Evolutionary conservation across 2,113 vertebrate species (phyloP).

Genomic region (Calypte anna): DNA sequence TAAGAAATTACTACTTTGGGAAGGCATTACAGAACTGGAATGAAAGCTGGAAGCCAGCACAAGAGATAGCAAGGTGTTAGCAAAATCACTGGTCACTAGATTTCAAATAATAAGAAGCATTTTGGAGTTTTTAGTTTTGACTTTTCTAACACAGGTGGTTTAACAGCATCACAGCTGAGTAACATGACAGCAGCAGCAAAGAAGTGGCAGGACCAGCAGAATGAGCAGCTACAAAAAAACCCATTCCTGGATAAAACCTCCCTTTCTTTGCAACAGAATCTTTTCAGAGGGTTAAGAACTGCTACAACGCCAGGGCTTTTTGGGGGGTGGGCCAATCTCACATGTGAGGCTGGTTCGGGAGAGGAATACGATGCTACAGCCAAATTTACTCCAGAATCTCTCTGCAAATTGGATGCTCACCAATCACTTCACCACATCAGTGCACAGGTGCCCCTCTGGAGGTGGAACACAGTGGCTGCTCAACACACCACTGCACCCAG

Average conservation of each 20-base stretch:
- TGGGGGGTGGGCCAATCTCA: not conserved
- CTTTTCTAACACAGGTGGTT: not conserved
- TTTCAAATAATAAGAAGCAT: not conserved
- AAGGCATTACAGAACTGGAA: not conserved
- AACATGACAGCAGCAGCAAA: not conserved
- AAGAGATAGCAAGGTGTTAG: not conserved
- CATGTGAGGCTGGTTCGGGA: not conserved
- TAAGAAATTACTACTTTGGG: not conserved
- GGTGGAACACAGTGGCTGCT: not conserved
- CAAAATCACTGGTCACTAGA: not conserved
- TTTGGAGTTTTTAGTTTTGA: not conserved
- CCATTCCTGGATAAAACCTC: not conserved
- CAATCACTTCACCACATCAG: not conserved
- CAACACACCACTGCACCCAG: fast-evolving
- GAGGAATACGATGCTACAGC: not conserved
- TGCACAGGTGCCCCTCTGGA: not conserved
- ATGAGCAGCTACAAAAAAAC: not conserved
- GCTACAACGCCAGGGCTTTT: not conserved
- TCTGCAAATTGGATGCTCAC: not conserved
- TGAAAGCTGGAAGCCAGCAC: not conserved
- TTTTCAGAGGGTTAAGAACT: not conserved
- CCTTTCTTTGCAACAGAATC: not conserved
- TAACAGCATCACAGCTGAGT: not conserved
- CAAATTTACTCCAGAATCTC: not conserved
- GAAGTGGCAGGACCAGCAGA: not conserved